Evolutionary conservation across 2,113 vertebrate genomes (phyloP), one percentile per base, ranked within the genome.

Genomic region (Ptilorrhoa leucosticta): DNA sequence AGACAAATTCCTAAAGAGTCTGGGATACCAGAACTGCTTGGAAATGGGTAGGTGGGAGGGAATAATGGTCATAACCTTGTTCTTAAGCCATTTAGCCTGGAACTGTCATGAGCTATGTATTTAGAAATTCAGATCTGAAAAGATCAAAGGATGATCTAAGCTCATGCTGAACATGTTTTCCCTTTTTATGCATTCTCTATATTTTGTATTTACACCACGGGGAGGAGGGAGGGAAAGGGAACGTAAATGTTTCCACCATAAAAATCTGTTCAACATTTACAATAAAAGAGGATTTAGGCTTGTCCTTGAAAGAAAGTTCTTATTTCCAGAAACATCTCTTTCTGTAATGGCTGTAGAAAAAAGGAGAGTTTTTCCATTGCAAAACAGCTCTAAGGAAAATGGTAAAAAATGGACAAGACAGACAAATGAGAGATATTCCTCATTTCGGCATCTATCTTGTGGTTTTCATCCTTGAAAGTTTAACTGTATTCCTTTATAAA

Each of bases 241-340:
- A 73, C 8, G 6, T 16, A 56, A 65, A 30, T 15, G 13, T n/a
- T 93, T 63, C 23, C 30, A 83, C 15, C 28, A 83, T 17, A 83
- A 71, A 92, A 93, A 81, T 26, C 39, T 35, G n/a, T n/a, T 63
- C 35, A 63, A 48, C 21, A 19, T 66, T 78, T 70, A 50, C 40
- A 88, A 39, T 45, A 81, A 39, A 86, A 40, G 19, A 83, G 11
- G 42, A 54, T 45, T 92, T 81, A 7, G 16, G 10, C 28, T 83
- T 87, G 56, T 87, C 76, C 72, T 93, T 83, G 76, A 87, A 37
- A 86, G 14, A 73, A 86, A n/a, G 64, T 53, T 60, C 87, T 89
- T 66, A 57, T 77, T 90, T 92, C 87, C 61, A 90, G 78, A 93
- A 91, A 87, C 23, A 85, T 23, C 76, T 95, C 66, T 28, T 71